These are phyloP conservation scores for Lampris megalopsis DNA, from an alignment of 2,113 vertebrate species.

Conservation along the genomic window DNA sequence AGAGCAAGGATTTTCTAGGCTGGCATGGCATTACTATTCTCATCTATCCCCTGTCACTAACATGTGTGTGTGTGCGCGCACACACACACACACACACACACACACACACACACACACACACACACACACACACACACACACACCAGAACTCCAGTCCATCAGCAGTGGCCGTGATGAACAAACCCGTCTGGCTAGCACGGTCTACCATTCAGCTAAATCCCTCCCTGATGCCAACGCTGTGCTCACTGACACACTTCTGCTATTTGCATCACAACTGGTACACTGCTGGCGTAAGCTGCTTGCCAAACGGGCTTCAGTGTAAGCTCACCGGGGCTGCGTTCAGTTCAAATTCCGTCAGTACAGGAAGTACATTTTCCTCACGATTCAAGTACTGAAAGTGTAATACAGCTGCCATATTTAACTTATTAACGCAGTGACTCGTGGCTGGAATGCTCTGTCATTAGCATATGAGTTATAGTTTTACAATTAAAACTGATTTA, in stretches of 20 bases:
- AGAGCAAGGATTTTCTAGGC: conserved; percentile 42
- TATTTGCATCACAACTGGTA: conserved; percentile 21
- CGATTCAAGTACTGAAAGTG: too few species aligned
- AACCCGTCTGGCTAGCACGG: conserved; percentile 51
- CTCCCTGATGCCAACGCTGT: conserved; percentile 48
- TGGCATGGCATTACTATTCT: conserved; percentile 32
- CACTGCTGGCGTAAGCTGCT: conserved; percentile 28
- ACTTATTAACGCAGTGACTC: too few species aligned
- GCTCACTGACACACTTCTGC: conserved; percentile 59
- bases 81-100: conserved; percentile 33
- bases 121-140: conserved; percentile 15
- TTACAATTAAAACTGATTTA: too few species aligned
- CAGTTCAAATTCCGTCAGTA: background rate
- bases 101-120: conserved; percentile 9
- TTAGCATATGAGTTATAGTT: too few species aligned
- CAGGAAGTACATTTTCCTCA: too few species aligned
- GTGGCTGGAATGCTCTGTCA: too few species aligned
- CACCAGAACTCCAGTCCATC: conserved; percentile 23
- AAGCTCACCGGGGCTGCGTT: background rate
- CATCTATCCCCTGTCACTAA: conserved; percentile 38
- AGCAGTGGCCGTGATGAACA: conserved; percentile 29
- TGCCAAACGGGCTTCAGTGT: conserved; percentile 7
- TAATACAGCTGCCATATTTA: too few species aligned
- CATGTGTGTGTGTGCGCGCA: background rate
- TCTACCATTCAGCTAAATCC: conserved; percentile 53